Conservation (phyloP, 2,113 vertebrate species). For the Pterocles gutturalis region DNA sequence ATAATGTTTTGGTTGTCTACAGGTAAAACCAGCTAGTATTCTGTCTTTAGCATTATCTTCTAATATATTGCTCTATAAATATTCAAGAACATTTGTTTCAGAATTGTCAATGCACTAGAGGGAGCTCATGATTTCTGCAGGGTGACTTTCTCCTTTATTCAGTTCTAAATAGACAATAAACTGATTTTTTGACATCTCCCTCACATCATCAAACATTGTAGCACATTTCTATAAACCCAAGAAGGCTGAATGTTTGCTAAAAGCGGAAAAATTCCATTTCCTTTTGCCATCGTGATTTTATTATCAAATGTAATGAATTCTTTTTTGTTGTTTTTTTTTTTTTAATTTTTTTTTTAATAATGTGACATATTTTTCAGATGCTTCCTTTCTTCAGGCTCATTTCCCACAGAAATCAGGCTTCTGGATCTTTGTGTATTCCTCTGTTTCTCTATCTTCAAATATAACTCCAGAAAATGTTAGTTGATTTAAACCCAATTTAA, state of each 20-base stretch:
- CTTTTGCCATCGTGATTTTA: neutral
- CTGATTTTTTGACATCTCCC: neutral
- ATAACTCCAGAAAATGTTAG: neutral
- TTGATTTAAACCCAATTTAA: neutral
- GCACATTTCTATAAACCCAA: neutral
- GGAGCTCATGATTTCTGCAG: neutral
- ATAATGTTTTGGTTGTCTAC: neutral
- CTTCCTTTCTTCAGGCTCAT: neutral
- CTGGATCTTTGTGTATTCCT: neutral
- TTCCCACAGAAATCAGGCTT: neutral
- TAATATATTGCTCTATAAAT: neutral
- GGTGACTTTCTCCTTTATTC: neutral
- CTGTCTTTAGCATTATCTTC: neutral
- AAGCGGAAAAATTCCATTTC: fast-evolving
- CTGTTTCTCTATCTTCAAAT: neutral
- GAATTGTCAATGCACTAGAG: neutral
- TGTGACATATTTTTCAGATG: neutral
- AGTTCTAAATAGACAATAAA: neutral
- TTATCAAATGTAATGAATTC: neutral
- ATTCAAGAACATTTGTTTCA: neutral
- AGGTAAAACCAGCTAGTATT: neutral
- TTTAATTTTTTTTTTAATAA: no score
- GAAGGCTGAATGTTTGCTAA: neutral
- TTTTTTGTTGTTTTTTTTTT: no score
- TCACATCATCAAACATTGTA: neutral